Base-by-base conservation (phyloP, 2,888 invertebrate genomes). In the Drosophila borealis region DNA sequence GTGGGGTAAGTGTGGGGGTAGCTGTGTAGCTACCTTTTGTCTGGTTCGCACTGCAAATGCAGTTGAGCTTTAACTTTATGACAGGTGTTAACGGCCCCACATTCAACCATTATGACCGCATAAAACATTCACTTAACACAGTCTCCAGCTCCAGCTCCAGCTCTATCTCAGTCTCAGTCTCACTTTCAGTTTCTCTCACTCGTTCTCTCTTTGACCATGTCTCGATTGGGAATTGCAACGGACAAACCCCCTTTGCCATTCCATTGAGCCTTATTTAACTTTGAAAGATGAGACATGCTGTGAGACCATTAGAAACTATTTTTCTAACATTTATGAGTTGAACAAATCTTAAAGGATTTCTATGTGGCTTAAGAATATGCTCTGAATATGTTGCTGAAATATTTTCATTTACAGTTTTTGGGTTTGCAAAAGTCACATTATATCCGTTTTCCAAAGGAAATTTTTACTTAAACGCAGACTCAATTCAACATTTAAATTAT, bases 21-120 rank as follows among this genome's bases (percentile, higher is more conserved):
- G 36, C 74, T 44, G 42, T 9, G 34, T 29, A 49, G 57, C 25
- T 39, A 37, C 45, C 37, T 49, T 33, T 53, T 48, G 48, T 33
- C 36, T 36, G 49, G 29, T 42, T 36, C 42, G 29, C 69, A 59
- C 37, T 75, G 78, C 63, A 78, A 74, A 75, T 75, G 75, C 78
- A 75, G 75, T 78, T 75, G 70, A 78, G 70, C 75, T 69, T 78
- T 74, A 75, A 78, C 77, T 79, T 85, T 85, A 85, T 80, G 86
- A 66, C 86, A 85, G 85, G 86, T 80, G 86, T 76, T 79, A 80
- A 76, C 64, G 67, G 66, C 54, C 54, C 39, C 69, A 64, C 75
- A 75, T 75, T 75, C 75, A 78, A 74, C 63, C 75, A 75, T 75
- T 75, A 75, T 74, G 64, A 46, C 39, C 62, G 63, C 77, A 80